These are phyloP conservation scores for Cryptotermes secundus DNA, from an alignment of 1,140 invertebrate species.

Conservation along the genomic window DNA sequence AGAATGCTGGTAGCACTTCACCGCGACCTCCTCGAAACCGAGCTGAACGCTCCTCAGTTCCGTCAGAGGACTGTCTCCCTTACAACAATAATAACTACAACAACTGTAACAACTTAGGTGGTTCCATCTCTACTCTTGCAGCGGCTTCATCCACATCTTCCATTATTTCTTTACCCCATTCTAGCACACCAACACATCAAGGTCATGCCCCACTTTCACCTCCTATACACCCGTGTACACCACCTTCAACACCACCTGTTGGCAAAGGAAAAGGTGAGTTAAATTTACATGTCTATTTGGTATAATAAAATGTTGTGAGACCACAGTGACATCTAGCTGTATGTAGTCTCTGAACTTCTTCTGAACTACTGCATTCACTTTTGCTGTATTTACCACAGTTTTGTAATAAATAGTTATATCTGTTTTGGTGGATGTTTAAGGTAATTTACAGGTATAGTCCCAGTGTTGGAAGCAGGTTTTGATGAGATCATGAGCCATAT, in stretches of 20 bases:
- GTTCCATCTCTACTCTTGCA: constrained; percentile 38
- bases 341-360: too few species aligned
- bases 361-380: neutral
- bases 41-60: constrained; percentile 55
- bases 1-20: constrained; percentile 53
- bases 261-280: constrained; percentile 49
- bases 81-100: constrained; percentile 48
- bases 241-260: constrained; percentile 54
- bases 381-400: neutral
- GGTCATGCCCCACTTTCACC: constrained; percentile 45
- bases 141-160: constrained; percentile 41
- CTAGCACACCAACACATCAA: constrained; percentile 32
- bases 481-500: neutral
- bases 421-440: neutral
- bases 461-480: neutral
- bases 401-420: neutral
- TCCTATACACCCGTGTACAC: constrained; percentile 45
- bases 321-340: too few species aligned
- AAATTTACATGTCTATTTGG: neutral
- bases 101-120: constrained; percentile 43
- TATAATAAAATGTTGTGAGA: too few species aligned
- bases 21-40: constrained; percentile 58
- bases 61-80: constrained; percentile 59
- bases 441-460: neutral
- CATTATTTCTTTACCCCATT: constrained; percentile 36